These are phyloP conservation scores for Arrhopalites spinosus DNA, from an alignment of 2,888 invertebrate species.

Conservation along the genomic window DNA sequence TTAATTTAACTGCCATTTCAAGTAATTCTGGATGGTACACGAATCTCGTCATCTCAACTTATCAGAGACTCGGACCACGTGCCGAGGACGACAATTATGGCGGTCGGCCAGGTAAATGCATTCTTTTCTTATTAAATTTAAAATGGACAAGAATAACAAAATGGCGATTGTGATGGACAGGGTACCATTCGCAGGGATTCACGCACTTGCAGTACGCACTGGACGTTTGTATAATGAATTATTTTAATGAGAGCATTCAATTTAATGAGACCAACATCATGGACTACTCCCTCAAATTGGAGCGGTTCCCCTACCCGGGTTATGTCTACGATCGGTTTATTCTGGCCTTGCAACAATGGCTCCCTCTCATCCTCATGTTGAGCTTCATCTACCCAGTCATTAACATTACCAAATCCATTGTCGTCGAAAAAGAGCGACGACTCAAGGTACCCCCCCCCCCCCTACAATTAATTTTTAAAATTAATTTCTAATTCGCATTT, in stretches of 20 bases:
- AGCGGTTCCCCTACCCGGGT: slow-evolving; percentile 71
- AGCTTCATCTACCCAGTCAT: slow-evolving; percentile 76
- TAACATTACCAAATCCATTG: slow-evolving; percentile 74
- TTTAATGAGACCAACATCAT: slow-evolving; percentile 5
- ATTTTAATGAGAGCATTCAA: not conserved
- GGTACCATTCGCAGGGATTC: slow-evolving; percentile 70
- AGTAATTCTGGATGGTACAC: too few species aligned
- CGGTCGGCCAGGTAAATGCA: too few species aligned
- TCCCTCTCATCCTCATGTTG: slow-evolving; percentile 46
- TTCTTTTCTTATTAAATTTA: not conserved
- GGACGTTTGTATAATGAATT: slow-evolving; percentile 60
- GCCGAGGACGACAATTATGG: not conserved
- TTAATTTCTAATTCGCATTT: not conserved
- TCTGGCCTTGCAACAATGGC: slow-evolving; percentile 40
- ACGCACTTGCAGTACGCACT: slow-evolving; percentile 68
- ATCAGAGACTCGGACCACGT: not conserved
- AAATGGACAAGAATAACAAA: not conserved
- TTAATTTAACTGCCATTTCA: too few species aligned
- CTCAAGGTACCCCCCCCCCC: slow-evolving; percentile 66
- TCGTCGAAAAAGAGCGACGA: slow-evolving; percentile 76
- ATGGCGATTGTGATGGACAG: slow-evolving; percentile 58
- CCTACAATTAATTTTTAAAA: not conserved
- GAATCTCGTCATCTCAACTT: not conserved
- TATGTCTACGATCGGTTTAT: slow-evolving; percentile 68
- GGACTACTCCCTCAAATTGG: slow-evolving; percentile 28